Percentiles rank a stretch among this genome's conserved stretches.
Conservation (phyloP, 2,797 vertebrate species). For the Danio choprae region DNA sequence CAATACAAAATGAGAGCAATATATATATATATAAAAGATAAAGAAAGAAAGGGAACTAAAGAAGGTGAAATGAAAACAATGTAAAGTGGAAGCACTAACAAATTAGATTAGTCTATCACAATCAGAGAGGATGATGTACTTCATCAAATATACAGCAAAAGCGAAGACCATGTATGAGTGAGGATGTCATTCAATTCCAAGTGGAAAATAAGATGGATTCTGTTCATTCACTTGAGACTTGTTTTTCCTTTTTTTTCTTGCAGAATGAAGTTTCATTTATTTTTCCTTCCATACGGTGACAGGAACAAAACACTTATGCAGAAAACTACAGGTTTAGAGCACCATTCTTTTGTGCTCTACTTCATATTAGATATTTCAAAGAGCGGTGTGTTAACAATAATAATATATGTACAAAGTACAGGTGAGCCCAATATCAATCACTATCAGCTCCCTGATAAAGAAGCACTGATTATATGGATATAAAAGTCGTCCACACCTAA, state of each 20-base stretch:
- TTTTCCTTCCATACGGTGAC: neutral
- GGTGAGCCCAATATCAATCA: neutral
- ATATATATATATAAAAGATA: neutral
- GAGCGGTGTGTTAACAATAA: neutral
- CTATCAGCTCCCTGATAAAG: neutral
- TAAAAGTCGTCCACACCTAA: neutral
- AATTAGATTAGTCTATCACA: conserved; percentile 16
- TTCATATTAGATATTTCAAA: neutral
- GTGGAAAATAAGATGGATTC: conserved; percentile 34
- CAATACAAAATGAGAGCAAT: conserved; percentile 25
- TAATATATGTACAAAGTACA: conserved; percentile 12
- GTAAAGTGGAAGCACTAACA: neutral
- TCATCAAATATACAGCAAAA: conserved; percentile 29
- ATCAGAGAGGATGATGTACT: neutral
- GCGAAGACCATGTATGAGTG: neutral
- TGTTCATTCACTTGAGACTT: conserved; percentile 26
- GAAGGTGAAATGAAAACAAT: neutral
- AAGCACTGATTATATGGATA: neutral
- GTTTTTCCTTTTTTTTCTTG: neutral
- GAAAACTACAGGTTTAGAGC: neutral
- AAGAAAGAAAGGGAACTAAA: conserved; percentile 8
- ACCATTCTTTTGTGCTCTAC: neutral
- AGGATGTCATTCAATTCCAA: neutral
- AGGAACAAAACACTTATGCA: neutral
- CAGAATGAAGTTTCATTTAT: neutral